A percentile compares a stretch with the other conserved stretches of the same genome.
Evolutionary conservation across 2,113 vertebrate species (phyloP).

Genomic region (Nyctibius bracteatus): DNA sequence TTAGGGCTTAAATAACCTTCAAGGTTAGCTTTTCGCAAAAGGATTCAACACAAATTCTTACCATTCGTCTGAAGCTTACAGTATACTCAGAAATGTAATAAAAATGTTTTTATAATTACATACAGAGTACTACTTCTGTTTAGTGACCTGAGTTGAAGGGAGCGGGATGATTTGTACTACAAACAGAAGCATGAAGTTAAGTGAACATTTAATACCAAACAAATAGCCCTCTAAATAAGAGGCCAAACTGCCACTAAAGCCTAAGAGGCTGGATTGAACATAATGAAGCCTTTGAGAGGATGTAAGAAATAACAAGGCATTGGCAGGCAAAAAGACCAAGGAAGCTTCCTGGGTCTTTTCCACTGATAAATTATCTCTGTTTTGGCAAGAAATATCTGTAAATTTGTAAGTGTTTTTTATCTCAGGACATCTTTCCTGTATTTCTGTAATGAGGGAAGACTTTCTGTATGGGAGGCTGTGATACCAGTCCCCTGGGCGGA

Average conservation of each 20-base stretch:
- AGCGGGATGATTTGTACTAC: background rate
- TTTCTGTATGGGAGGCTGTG: background rate
- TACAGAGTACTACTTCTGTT: background rate
- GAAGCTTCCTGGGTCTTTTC: conserved; percentile 3
- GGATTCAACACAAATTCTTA: background rate
- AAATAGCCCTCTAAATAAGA: background rate
- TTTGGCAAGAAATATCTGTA: background rate
- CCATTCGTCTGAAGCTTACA: background rate
- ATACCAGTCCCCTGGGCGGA: background rate
- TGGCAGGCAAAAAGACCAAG: background rate
- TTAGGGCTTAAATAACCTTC: background rate
- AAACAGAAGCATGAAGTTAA: background rate
- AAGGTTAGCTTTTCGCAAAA: background rate
- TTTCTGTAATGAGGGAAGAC: background rate
- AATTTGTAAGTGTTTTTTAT: background rate
- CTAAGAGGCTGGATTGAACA: background rate
- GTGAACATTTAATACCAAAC: background rate
- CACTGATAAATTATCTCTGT: background rate
- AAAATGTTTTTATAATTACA: background rate
- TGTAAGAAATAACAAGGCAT: background rate
- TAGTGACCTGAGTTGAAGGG: background rate
- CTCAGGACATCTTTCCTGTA: background rate
- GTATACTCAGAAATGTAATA: background rate
- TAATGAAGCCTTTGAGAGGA: background rate
- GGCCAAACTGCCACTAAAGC: background rate